Evolutionary conservation across 2,113 vertebrate species (phyloP).

Genomic region (Sturnira hondurensis): DNA sequence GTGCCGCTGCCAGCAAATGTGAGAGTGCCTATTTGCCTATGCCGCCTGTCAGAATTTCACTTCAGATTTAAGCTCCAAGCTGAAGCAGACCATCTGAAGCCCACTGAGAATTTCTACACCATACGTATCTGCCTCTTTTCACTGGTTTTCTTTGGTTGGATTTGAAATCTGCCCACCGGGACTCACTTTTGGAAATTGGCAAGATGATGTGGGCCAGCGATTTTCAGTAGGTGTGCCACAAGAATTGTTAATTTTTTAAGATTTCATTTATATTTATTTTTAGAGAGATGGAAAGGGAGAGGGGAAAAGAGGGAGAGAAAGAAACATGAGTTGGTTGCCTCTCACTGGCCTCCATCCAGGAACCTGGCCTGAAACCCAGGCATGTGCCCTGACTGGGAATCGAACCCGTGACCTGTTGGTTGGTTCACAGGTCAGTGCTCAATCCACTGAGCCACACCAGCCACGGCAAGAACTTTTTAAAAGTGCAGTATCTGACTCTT

Average conservation of each 20-base stretch:
- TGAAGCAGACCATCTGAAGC: neutral
- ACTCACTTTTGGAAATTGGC: neutral
- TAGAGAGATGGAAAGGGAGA: no score
- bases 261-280: no score
- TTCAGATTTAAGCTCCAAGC: slow-evolving; percentile 9
- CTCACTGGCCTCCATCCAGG: no score
- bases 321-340: no score
- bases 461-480: neutral
- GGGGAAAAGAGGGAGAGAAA: no score
- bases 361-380: no score
- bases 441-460: no score
- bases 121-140: neutral
- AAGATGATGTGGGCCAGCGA: neutral
- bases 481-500: neutral
- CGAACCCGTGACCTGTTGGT: no score
- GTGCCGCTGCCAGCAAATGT: neutral
- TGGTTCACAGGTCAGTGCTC: no score
- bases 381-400: no score
- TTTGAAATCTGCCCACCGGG: neutral
- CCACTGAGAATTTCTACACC: neutral
- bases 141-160: neutral
- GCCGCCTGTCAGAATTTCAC: neutral
- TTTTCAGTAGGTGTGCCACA: neutral
- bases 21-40: neutral
- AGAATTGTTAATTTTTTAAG: no score